Base-by-base conservation (phyloP, 1,140 invertebrate genomes). In the Daktulosphaira vitifoliae region DNA sequence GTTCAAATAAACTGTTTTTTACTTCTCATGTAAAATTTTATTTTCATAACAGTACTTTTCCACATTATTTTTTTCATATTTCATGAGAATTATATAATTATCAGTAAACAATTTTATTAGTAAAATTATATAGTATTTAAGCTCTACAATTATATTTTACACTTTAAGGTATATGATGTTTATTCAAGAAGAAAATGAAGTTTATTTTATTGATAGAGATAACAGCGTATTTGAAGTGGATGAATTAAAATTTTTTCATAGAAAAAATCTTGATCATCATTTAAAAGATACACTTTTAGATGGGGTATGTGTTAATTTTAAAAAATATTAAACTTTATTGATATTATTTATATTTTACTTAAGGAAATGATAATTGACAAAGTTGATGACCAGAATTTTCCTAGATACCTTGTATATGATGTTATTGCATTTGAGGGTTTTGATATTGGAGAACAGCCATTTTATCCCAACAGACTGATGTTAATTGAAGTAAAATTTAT, bases 161-260 rank as follows among this genome's bases (percentile, higher is more conserved):
- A 11, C 11, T 71, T 74, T 54, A 73, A 91, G 91, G 70, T 99
- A 98, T 74, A 89, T 99, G 87, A 95, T 99, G 90, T 76, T 97
- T 7, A 95, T 99, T 59, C 83, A 92, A 72, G 86, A 82, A 15
- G 79, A 84, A 70, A 81, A 88, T 69, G 81, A 92, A 73, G 81
- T 98, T 6, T 99, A 87, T 73, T 94, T 98, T 75, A 80, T 98
- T 69, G 97, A 99, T 78, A 81, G 97, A 73, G 92, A 99, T 76
- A 90, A 97, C 75, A 87, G 86, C 70, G 85, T 95, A n/a, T 99
- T 96, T 77, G 81, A 88, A 78, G 88, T 95, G 1, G 76, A 81
- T 16, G 85, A 84, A 52, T 73, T 98, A 2, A 78, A 77, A 51
- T 99, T 99, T 79, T 81, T 86, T 1, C 78, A 85, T 70, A 78